Evolutionary conservation across 2,113 vertebrate genomes (phyloP).

Genomic region (Pteruthius melanotis): DNA sequence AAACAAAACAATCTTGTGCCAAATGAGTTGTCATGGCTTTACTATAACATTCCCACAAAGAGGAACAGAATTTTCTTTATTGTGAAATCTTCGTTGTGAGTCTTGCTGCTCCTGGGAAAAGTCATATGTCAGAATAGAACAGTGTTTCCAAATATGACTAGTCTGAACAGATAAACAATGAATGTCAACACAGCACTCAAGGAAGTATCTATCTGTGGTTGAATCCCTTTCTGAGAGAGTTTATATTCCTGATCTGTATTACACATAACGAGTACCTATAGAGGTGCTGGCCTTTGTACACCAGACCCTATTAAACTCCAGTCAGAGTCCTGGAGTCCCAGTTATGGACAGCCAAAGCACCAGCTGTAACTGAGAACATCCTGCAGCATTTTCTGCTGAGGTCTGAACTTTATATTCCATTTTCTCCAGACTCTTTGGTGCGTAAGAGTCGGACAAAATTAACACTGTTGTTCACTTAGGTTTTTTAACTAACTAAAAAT

Average conservation of each 20-base stretch:
- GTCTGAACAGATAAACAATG: slow-evolving; percentile 61
- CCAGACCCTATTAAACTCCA: background rate
- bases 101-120: slow-evolving; percentile 64
- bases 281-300: background rate
- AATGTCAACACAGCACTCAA: slow-evolving; percentile 56
- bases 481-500: background rate
- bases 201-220: slow-evolving; percentile 11
- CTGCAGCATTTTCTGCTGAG: background rate
- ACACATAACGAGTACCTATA: background rate
- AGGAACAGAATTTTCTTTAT: slow-evolving; percentile 56
- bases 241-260: background rate
- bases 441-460: background rate
- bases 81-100: slow-evolving; percentile 60
- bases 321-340: background rate
- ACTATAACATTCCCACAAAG: slow-evolving; percentile 52
- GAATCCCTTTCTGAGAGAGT: background rate
- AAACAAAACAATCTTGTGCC: slow-evolving; percentile 29
- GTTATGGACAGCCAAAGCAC: background rate
- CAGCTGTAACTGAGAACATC: background rate
- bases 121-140: slow-evolving; percentile 62
- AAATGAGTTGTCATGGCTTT: slow-evolving; percentile 47
- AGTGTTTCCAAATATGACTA: slow-evolving; percentile 66
- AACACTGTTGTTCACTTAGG: background rate
- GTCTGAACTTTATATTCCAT: background rate
- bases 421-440: background rate